Evolutionary conservation across 64 coral and sea anemone species (phyloP), one percentile per base, ranked within the genome.

Genomic region (Actinia tenebrosa): DNA sequence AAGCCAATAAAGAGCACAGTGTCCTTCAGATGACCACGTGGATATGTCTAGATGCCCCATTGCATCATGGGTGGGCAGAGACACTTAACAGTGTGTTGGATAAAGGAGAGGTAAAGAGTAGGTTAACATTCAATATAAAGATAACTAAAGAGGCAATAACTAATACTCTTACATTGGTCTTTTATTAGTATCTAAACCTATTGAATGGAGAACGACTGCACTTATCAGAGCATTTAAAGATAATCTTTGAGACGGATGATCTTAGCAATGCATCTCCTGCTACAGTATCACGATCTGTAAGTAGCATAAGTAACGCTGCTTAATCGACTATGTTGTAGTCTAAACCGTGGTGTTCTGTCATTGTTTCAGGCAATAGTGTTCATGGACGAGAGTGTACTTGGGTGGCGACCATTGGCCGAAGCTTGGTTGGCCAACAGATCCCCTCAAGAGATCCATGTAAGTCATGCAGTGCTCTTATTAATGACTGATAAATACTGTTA

Each of bases 1-100:
- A 99, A 66, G 97, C 97, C 4, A 99, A 95, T 78, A 99, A 99
- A 68, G 93, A 88, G 18, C 97, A 99, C 79, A 99, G 93, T 89
- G 80, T 99, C 18, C 97, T 95, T 54, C 89, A 92, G 45, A 99
- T 95, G 88, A 99, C 97, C 2, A 99, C 97, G 1, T 99, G 97
- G 97, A 86, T 99, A 9, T 99, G 97, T 69, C 64, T 99, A 16
- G 97, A 99, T 87, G 93, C 90, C 2, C 97, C 97, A 6, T 58
- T 99, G 7, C 97, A 99, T 86, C 88, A 92, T 78, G 97, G 93
- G 26, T 99, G 97, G 97, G 86, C 91, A 83, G 97, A 99, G 59
- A 95, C 90, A 88, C 88, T 99, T 11, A 95, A 88, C 64, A 99
- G 97, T 53, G 88, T 92, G 3, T 72, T 99, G 45, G 97, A 99